A percentile compares a stretch with the other conserved stretches of the same genome.
phyloP scores from a whole-genome alignment of 2,888 invertebrate species.

The Drosophila maculinotata region DNA sequence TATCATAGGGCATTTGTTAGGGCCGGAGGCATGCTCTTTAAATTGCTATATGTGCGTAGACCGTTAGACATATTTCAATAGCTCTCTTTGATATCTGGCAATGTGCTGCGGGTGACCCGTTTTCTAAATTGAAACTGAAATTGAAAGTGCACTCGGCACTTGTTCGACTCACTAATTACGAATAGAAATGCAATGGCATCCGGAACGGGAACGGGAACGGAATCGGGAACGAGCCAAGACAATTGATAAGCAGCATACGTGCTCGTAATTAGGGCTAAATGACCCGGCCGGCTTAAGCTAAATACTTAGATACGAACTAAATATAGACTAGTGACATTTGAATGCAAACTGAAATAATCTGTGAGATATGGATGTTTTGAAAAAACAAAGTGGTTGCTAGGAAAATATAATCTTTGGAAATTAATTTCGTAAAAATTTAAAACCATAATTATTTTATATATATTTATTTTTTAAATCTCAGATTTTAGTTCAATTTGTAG shows the following conservation, averaged over 20 bases:
- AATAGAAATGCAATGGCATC: conserved; percentile 32
- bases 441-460: no score
- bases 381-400: no score
- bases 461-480: no score
- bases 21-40: conserved; percentile 40
- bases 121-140: conserved; percentile 59
- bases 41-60: conserved; percentile 41
- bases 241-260: conserved; percentile 56
- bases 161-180: conserved; percentile 48
- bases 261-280: conserved; percentile 12
- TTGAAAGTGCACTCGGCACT: conserved; percentile 44
- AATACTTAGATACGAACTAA: conserved; percentile 39
- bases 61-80: conserved; percentile 39
- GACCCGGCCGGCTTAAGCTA: conserved; percentile 35
- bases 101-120: conserved; percentile 56
- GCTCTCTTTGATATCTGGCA: conserved; percentile 15
- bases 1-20: conserved; percentile 64
- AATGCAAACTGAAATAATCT: conserved; percentile 22
- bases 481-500: no score
- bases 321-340: conserved; percentile 59
- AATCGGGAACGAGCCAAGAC: conserved; percentile 25
- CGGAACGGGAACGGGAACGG: background rate
- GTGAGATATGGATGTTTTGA: background rate
- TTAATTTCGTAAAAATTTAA: no score
- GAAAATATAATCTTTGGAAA: no score